Base-by-base conservation (phyloP, 30 jellyfish, hydroid and myxozoan species). In the Euphysa ruthae region DNA sequence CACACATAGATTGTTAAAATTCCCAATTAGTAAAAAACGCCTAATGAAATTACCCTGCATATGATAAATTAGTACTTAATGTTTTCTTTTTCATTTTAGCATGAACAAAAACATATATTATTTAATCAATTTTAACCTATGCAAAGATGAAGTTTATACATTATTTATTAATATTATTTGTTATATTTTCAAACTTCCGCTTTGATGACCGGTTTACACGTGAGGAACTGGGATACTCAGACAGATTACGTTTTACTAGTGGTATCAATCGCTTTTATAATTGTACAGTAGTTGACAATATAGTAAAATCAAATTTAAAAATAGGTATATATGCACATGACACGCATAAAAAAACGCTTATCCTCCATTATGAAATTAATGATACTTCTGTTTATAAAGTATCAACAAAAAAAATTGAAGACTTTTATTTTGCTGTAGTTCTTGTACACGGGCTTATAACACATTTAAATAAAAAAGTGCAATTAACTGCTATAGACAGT, bases 221-320 rank as follows among this genome's bases (percentile, higher is more conserved):
- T 18, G 80, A 68, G 29, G 80, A 68, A 43, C 80, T 68, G 44
- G 80, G 80, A 2, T 20, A 30, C 25, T 31, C 80, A 42, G 80
- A 68, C 50, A 31, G 80, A 6, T 27, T 68, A 6, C 35, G 80
- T 10, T 68, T 68, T 21, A 68, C 80, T 8, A 42, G 80, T 50
- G 80, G 80, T 7, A 15, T 20, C 7, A n/a, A 68, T 58, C 35
- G 49, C 19, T 49, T 43, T 49, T 68, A 68, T 27, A 68, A 68
- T 73, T 68, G 80, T 27, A 21, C 74, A 43, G 54, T 68, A 5
- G n/a, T 0, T 42, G 49, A 27, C 29, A 33, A 33, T 8, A 22
- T 20, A 10, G 23, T 68, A 30, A 24, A n/a, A 19, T 68, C 80
- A 15, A 68, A 68, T 43, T 35, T 68, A 14, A 68, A 68, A 52